phyloP scores from a whole-genome alignment of 2,888 invertebrate species.

The Sminthurinus aureus region DNA sequence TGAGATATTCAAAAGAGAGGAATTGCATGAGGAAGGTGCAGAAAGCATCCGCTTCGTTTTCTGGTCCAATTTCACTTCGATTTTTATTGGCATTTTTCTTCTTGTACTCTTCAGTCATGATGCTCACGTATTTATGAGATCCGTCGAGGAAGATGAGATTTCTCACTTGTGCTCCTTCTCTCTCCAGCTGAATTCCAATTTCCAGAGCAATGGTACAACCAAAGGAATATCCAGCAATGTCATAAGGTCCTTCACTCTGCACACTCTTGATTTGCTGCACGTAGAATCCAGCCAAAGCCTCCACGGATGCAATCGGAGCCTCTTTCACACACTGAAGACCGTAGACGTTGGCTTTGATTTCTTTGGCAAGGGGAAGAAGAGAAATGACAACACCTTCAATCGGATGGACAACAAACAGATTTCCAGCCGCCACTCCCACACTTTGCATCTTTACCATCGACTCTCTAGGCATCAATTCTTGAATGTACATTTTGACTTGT shows the following conservation, averaged over 20 bases:
- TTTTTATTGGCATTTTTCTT: slow-evolving; percentile 61
- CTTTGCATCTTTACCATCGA: slow-evolving; percentile 72
- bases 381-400: slow-evolving; percentile 85
- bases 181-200: slow-evolving; percentile 86
- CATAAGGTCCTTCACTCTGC: slow-evolving; percentile 84
- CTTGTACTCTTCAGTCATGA: slow-evolving; percentile 75
- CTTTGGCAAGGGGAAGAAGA: slow-evolving; percentile 75
- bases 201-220: slow-evolving; percentile 95
- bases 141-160: slow-evolving; percentile 87
- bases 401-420: slow-evolving; percentile 74
- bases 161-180: slow-evolving; percentile 64
- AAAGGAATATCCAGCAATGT: slow-evolving; percentile 93
- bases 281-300: slow-evolving; percentile 77
- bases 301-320: slow-evolving; percentile 77
- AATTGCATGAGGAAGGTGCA: slow-evolving; percentile 84
- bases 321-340: slow-evolving; percentile 87
- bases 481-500: slow-evolving; percentile 61
- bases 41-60: slow-evolving; percentile 70
- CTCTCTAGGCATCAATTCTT: slow-evolving; percentile 79
- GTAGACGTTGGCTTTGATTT: slow-evolving; percentile 78
- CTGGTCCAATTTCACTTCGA: slow-evolving; percentile 69
- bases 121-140: slow-evolving; percentile 81
- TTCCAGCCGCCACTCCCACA: slow-evolving; percentile 54
- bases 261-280: slow-evolving; percentile 76
- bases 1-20: slow-evolving; percentile 76